Evolutionary conservation across 30 jellyfish, hydroid and myxozoan species (phyloP), one percentile per base, ranked within the genome.

Genomic region (Aurelia aurita complex sp. Pacific): DNA sequence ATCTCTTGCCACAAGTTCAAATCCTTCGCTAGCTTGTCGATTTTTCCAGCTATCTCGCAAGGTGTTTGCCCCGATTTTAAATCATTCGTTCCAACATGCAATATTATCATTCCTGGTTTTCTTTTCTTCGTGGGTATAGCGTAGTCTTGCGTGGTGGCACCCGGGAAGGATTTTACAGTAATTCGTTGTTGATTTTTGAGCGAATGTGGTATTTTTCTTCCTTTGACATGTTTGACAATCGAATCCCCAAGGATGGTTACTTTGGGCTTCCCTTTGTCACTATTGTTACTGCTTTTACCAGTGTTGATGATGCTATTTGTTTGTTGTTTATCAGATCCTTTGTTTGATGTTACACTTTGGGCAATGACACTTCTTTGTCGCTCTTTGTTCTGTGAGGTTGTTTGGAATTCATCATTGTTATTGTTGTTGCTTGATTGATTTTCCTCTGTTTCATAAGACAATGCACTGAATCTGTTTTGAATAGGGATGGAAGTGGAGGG

Each of bases 1-100:
- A 55, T 13, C 67, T 55, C 13, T 55, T 55, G 67, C 67, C 17
- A 55, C 67, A 55, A 55, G 67, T 55, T 55, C 67, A 17, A 8
- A 64, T 8, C n/a, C 29, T 9, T 8, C 32, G 32, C 59, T 16
- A 69, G 19, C 13, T 18, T 12, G n/a, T 72, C 67, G 65, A 72
- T 35, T 40, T 72, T 43, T 43, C 67, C 82, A 43, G 67, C 67
- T 10, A 10, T 72, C 66, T 72, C 67, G 67, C 32, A 11, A 9
- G 67, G 82, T 43, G 82, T 72, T 72, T 72, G 82, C 82, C 77
- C 67, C 82, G 82, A 72, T 72, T 72, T 72, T 72, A 72, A 72
- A 72, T 43, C 82, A 72, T 72, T 72, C 34, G 67, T 72, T 72
- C 82, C 82, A 33, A 40, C 67, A 72, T 72, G 82, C 66, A 72